Percentiles rank a stretch among this genome's conserved stretches.
Conservation (phyloP, 2,888 invertebrate genomes). For the Rhogogaster chlorosoma region DNA sequence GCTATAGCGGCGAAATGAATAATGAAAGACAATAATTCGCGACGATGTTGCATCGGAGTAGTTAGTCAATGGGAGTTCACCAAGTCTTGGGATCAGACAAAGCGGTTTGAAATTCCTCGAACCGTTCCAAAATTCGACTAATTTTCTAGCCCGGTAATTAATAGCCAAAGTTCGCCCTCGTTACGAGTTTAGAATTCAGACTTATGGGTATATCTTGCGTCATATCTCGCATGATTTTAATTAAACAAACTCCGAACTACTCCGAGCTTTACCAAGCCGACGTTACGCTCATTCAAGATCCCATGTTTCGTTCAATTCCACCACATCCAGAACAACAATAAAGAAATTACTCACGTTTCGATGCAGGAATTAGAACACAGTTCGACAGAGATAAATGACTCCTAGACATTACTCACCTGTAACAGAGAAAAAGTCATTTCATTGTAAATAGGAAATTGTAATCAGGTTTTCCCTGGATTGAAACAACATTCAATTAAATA, state of each 20-base stretch:
- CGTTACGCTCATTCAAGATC: slow-evolving; percentile 11
- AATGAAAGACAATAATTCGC: neutral
- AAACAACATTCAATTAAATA: neutral
- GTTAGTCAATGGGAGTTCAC: neutral
- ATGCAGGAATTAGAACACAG: neutral
- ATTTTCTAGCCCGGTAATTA: slow-evolving; percentile 3
- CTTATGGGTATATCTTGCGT: neutral
- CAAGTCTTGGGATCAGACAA: neutral
- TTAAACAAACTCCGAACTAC: neutral
- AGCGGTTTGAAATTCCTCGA: neutral
- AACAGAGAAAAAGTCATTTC: slow-evolving; percentile 1
- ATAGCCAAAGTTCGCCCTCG: neutral
- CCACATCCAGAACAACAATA: neutral
- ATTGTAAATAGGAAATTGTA: neutral
- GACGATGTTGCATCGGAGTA: neutral
- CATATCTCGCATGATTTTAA: slow-evolving; percentile 18
- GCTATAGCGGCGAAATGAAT: neutral
- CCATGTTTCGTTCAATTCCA: neutral
- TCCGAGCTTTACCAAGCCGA: neutral
- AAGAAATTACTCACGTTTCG: slow-evolving; percentile 25
- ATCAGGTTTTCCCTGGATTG: neutral
- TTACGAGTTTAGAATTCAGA: slow-evolving; percentile 2
- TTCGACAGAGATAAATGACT: neutral
- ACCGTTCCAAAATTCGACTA: neutral
- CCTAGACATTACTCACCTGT: slow-evolving; percentile 14